phyloP scores from a whole-genome alignment of 2,113 vertebrate genomes.

The Phoxinus phoxinus region DNA sequence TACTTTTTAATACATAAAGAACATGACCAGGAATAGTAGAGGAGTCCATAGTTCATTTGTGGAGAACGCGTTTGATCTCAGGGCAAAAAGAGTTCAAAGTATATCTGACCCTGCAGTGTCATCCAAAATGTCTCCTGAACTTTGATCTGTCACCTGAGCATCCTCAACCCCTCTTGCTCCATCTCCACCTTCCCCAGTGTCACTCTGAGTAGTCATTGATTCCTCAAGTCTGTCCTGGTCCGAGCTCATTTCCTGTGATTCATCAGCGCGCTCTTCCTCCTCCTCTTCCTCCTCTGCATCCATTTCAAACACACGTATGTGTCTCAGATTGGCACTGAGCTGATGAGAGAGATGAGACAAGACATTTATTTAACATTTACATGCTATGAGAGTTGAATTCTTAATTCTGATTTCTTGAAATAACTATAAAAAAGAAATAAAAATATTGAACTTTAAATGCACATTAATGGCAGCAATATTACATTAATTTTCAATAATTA shows the following conservation, averaged over 20 bases:
- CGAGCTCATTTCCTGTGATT: conserved; percentile 76
- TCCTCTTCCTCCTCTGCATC: conserved; percentile 89
- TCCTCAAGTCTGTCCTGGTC: conserved; percentile 76
- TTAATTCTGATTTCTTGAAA: not conserved
- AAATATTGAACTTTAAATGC: not conserved
- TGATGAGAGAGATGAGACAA: conserved; percentile 59
- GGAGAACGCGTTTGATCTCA: not conserved
- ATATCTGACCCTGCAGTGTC: conserved; percentile 53
- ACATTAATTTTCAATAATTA: not conserved
- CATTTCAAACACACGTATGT: conserved; percentile 96
- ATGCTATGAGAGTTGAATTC: not conserved
- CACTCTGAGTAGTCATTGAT: conserved; percentile 63
- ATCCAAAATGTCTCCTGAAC: conserved; percentile 66
- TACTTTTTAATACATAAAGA: not conserved
- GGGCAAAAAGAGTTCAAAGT: conserved; percentile 44
- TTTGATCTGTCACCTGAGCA: conserved; percentile 25
- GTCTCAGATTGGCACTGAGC: conserved; percentile 93
- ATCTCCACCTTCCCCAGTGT: conserved; percentile 45
- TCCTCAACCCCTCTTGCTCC: conserved; percentile 41
- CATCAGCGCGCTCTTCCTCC: conserved; percentile 86
- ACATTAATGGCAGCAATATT: not conserved
- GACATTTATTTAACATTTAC: not conserved
- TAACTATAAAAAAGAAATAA: not conserved
- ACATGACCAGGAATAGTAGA: not conserved
- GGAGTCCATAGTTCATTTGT: not conserved